Base-by-base conservation (phyloP, 2,113 vertebrate genomes). In the Sterrhoptilus dennistouni region DNA sequence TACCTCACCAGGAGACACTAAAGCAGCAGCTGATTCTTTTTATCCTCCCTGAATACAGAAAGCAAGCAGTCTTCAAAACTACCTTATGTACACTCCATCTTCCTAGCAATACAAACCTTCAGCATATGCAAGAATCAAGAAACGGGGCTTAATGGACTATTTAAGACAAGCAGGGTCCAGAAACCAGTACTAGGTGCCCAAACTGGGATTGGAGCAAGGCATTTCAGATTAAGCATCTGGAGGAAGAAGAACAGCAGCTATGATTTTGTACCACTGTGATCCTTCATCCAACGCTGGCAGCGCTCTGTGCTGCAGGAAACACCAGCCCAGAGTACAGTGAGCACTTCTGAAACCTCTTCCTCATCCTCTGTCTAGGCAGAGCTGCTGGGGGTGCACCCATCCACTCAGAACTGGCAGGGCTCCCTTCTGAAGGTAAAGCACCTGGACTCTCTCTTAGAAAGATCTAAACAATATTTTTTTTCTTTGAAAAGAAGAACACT, bases 261-360 rank as follows among this genome's bases (percentile, higher is more conserved):
- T 35, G 79, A 65, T 61, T 92, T 35, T 12, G 35, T 35, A 81
- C 64, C 83, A 74, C 66, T 0, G 0, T 13, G n/a, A 86, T 36
- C 33, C 54, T 74, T 57, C 79, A 70, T 27, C 54, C 79, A 70
- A 33, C 0, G 0, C 38, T 16, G 35, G 50, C 59, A 83, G 54
- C 47, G 28, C 18, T 27, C 61, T 22, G 42, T 0, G 0, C 45
- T 18, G 49, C 1, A 9, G 59, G 53, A 63, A 74, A 28, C 35
- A 25, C 49, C 0, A 1, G 20, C 63, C 63, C 38, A 33, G 45
- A 49, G 31, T 7, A 56, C 19, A 87, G 27, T 0, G 0, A 66
- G 45, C 28, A 11, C 45, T 61, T 53, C 23, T 31, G 54, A 80
- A 90, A 63, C 16, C n/a, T 42, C 5, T 45, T 66, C 31, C n/a